Percentiles rank a stretch among this genome's conserved stretches.
Conservation (phyloP, 2,113 vertebrate species). For the Perccottus glenii region DNA sequence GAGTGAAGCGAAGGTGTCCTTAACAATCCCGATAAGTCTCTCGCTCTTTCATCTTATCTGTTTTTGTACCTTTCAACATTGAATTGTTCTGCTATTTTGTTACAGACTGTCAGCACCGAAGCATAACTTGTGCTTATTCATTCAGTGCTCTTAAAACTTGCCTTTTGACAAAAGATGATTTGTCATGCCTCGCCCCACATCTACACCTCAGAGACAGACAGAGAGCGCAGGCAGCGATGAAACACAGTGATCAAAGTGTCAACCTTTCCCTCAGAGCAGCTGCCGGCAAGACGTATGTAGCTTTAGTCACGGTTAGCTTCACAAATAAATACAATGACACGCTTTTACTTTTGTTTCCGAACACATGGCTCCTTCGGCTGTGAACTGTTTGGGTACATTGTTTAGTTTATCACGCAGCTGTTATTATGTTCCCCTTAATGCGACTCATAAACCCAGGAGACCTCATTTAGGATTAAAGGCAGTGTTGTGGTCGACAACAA, state of each 20-base stretch:
- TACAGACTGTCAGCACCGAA: neutral
- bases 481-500: neutral
- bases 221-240: neutral
- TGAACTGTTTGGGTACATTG: neutral
- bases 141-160: neutral
- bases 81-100: neutral
- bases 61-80: neutral
- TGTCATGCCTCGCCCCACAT: slow-evolving; percentile 3
- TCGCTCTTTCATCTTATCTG: slow-evolving; percentile 1
- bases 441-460: slow-evolving; percentile 4
- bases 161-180: slow-evolving; percentile 9
- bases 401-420: slow-evolving; percentile 3
- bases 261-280: slow-evolving; percentile 1
- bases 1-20: slow-evolving; percentile 3
- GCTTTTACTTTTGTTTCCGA: slow-evolving; percentile 4
- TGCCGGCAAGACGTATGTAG: neutral
- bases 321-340: slow-evolving; percentile 10
- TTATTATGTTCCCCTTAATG: slow-evolving; percentile 8
- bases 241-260: slow-evolving; percentile 3
- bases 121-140: neutral
- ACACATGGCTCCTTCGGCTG: neutral
- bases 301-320: slow-evolving; percentile 6
- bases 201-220: neutral
- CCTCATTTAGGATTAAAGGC: slow-evolving; percentile 3
- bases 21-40: slow-evolving; percentile 7